These are phyloP conservation scores for Epizoanthus rinbou DNA, from an alignment of 92 coral and sea anemone species.

Conservation along the genomic window DNA sequence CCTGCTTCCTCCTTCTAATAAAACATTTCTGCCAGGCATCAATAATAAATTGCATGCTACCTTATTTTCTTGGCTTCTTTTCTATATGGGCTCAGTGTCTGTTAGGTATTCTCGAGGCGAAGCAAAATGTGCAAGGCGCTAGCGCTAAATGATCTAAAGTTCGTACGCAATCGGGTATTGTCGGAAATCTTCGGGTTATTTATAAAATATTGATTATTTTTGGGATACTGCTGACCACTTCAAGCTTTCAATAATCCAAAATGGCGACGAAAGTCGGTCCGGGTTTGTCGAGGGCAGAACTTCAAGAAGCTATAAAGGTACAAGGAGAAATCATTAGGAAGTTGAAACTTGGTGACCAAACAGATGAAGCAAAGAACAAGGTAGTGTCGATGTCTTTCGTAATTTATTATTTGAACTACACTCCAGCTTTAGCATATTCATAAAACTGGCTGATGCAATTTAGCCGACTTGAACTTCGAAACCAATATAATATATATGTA, in stretches of 20 bases:
- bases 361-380: constrained; percentile 95
- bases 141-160: neutral
- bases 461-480: neutral
- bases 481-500: neutral
- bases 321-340: constrained; percentile 82
- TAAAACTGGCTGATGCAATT: constrained; percentile 12
- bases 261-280: constrained; percentile 75
- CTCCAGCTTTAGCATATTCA: neutral
- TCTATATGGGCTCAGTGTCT: no score
- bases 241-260: constrained; percentile 18
- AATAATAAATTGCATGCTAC: neutral
- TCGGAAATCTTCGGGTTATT: constrained; percentile 49
- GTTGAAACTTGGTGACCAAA: constrained; percentile 81
- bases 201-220: neutral
- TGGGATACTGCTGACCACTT: constrained; percentile 27
- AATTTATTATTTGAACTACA: neutral
- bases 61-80: neutral
- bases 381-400: constrained; percentile 35
- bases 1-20: neutral
- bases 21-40: neutral
- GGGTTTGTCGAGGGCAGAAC: constrained; percentile 60
- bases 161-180: constrained; percentile 1
- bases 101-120: neutral
- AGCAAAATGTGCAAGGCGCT: neutral
- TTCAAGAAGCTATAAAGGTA: constrained; percentile 77